Base-by-base conservation (phyloP, 2,888 invertebrate genomes). In the Synergus laeviventris region DNA sequence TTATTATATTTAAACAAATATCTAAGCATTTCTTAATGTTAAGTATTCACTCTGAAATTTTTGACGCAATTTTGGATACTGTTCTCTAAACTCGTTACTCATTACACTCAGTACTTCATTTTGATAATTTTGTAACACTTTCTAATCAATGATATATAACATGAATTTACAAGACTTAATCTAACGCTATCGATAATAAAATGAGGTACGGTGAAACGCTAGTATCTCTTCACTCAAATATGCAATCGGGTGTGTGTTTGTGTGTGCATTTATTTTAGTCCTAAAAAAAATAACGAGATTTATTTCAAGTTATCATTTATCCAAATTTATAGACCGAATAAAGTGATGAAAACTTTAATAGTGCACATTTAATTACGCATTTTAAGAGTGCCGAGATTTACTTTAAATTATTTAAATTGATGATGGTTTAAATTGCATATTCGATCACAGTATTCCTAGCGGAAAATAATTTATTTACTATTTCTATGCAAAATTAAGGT, bases 211-310 rank as follows among this genome's bases (percentile, higher is more conserved):
- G 18, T 56, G 21, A 56, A 21, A 11, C 56, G 21, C 56, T 56
- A 56, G 56, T 56, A 5, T 49, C 45, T 56, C 56, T 56, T 56
- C 56, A 11, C 56, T 56, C 56, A 56, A 56, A 56, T 56, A 56
- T 56, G 56, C 56, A 56, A 56, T 56, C 56, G 21, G 21, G 21
- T 18, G 56, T 56, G 21, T 49, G 49, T 49, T 16, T 49, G n/a
- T n/a, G n/a, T 49, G 56, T 18, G 56, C 18, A 56, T 21, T 56
- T 56, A 56, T 3, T 56, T 21, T 56, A 56, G 4, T 56, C 56
- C 56, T 56, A 56, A 56, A 56, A 21, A 21, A 56, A 56, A 56
- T 56, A 11, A 21, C 21, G 1, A 12, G 8, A 21, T 56, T 31
- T 56, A 56, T 56, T 21, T 21, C 12, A 18, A 56, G 0, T 5